Evolutionary conservation across 2,888 invertebrate species (phyloP).

Genomic region (Didymodactylos carnosus): DNA sequence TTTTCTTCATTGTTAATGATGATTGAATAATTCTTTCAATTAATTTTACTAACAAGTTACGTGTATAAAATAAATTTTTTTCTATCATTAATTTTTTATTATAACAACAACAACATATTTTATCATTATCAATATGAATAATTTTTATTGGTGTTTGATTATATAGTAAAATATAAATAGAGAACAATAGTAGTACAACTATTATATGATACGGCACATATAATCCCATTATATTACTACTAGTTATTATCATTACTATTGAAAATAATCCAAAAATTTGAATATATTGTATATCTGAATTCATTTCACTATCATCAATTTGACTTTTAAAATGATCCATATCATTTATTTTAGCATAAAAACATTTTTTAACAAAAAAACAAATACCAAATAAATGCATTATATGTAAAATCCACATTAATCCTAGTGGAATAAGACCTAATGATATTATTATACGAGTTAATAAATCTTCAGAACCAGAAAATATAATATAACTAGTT

Average conservation of each 20-base stretch:
- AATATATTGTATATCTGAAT: background rate
- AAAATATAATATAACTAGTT: background rate
- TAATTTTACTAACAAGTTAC: background rate
- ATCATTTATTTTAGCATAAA: too few species aligned
- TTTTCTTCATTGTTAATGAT: background rate
- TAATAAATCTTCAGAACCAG: background rate
- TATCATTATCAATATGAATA: background rate
- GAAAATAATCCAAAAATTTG: background rate
- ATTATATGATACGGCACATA: background rate
- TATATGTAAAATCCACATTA: background rate
- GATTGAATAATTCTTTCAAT: background rate
- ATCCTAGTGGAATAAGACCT: background rate
- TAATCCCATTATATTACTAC: background rate
- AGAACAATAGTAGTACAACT: background rate
- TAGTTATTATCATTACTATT: background rate
- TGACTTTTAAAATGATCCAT: background rate
- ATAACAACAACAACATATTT: too few species aligned
- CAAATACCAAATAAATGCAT: background rate
- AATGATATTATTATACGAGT: background rate
- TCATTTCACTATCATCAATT: background rate
- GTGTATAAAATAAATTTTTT: background rate
- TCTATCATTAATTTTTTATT: background rate
- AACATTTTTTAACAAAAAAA: background rate
- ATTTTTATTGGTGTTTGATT: background rate
- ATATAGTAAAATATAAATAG: background rate